These are phyloP conservation scores for Myotis lucifugus DNA, from an alignment of 2,113 vertebrate genomes.

Conservation along the genomic window DNA sequence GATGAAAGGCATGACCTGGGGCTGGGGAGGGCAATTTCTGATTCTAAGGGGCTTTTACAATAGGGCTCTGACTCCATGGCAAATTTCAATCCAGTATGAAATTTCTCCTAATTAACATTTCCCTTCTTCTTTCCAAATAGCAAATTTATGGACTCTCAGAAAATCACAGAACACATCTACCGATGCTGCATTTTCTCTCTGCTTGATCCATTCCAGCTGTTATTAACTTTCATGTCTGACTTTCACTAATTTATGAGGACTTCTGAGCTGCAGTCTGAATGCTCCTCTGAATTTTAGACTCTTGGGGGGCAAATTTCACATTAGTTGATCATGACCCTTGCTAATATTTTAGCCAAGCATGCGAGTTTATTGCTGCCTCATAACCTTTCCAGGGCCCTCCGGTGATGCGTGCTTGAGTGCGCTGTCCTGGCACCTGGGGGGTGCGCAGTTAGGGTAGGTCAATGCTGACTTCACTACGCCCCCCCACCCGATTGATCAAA, in stretches of 20 bases:
- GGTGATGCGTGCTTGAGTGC: accelerated
- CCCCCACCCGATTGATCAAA: neutral
- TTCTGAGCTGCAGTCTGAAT: constrained; percentile 41
- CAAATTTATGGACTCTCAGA: constrained; percentile 75
- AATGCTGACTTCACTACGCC: neutral
- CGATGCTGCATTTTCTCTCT: constrained; percentile 53
- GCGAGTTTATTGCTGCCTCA: neutral
- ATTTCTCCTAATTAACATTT: constrained; percentile 75
- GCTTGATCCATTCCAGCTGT: constrained; percentile 71
- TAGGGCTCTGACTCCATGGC: constrained; percentile 57
- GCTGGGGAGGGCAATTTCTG: constrained; percentile 20
- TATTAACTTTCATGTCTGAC: constrained; percentile 69
- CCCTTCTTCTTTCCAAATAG: constrained; percentile 67
- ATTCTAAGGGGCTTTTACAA: constrained; percentile 47
- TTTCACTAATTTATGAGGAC: constrained; percentile 71
- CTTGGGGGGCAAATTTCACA: neutral
- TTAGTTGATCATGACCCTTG: neutral
- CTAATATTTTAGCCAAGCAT: neutral
- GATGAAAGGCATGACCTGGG: constrained; percentile 34
- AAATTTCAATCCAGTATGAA: constrained; percentile 74
- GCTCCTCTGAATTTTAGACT: constrained; percentile 49
- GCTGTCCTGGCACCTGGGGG: neutral
- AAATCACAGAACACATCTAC: constrained; percentile 60
- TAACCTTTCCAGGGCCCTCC: neutral
- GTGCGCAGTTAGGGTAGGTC: no score